A percentile compares a stretch with the other conserved stretches of the same genome.
These are phyloP conservation scores for Clarias laeviceps DNA, from an alignment of 2,797 vertebrate species.

Conservation along the genomic window DNA sequence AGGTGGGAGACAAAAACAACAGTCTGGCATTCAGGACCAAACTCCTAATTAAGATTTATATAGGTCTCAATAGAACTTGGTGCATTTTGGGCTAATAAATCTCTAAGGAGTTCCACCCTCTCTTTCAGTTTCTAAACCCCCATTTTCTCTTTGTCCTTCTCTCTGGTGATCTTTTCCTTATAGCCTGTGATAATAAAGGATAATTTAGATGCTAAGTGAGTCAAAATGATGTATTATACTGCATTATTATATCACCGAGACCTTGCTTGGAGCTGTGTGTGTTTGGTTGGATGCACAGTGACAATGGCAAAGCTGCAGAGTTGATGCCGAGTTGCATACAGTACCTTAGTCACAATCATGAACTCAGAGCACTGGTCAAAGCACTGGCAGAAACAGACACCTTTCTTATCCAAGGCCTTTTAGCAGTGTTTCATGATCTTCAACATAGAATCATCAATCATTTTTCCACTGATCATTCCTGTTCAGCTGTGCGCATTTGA, in stretches of 20 bases:
- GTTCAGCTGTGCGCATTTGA: slow-evolving; percentile 7
- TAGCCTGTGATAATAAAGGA: slow-evolving; percentile 3
- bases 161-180: slow-evolving; percentile 17
- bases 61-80: slow-evolving; percentile 29
- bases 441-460: slow-evolving; percentile 7
- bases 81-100: slow-evolving; percentile 39
- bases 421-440: slow-evolving; percentile 29
- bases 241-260: slow-evolving; percentile 10
- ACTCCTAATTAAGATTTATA: slow-evolving; percentile 49
- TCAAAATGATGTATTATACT: neutral
- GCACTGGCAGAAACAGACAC: slow-evolving; percentile 22
- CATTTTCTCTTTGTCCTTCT: neutral
- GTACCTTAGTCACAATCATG: slow-evolving; percentile 21
- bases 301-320: slow-evolving; percentile 24
- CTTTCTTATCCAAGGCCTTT: neutral
- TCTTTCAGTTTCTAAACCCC: slow-evolving; percentile 16
- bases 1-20: slow-evolving; percentile 29
- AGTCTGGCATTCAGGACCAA: slow-evolving; percentile 16
- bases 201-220: slow-evolving; percentile 8
- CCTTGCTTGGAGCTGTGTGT: slow-evolving; percentile 6
- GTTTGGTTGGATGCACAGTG: slow-evolving; percentile 1
- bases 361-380: neutral
- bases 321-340: slow-evolving; percentile 19
- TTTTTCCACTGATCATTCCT: slow-evolving; percentile 17
- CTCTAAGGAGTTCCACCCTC: slow-evolving; percentile 26